Conservation (phyloP, 1,140 invertebrate species). For the Dreissena polymorpha region DNA sequence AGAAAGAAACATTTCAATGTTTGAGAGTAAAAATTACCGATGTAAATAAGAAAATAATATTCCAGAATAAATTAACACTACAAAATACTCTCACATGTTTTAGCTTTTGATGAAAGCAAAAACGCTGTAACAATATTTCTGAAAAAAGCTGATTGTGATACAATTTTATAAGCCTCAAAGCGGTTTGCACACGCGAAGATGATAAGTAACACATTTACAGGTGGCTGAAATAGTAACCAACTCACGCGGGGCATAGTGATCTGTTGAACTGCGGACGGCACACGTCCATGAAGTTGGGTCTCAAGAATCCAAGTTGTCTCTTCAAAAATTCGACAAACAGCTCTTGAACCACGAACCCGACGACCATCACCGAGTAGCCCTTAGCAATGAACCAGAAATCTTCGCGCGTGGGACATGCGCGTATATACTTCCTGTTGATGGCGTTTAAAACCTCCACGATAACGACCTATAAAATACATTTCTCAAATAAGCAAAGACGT, state of each 20-base stretch:
- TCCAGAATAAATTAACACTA: no score
- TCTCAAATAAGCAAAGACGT: no score
- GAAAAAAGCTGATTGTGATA: not conserved
- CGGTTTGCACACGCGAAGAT: not conserved
- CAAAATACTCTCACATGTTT: no score
- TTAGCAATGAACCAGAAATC: conserved; percentile 75
- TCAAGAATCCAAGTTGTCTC: no score
- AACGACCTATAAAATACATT: conserved; percentile 63
- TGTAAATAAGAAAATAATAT: no score
- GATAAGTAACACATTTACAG: not conserved
- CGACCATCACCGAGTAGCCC: conserved; percentile 86
- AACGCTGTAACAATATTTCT: no score
- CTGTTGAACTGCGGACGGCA: no score
- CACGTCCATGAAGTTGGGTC: no score
- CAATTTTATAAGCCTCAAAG: not conserved
- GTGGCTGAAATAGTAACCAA: not conserved
- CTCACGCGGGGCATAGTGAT: conserved; percentile 35
- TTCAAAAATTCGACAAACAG: conserved; percentile 94
- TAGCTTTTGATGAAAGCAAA: no score
- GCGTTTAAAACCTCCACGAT: conserved; percentile 58
- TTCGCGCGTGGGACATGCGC: not conserved
- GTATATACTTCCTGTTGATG: conserved; percentile 1
- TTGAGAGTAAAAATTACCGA: no score
- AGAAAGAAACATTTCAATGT: no score
- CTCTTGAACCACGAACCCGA: conserved; percentile 88